phyloP scores from a whole-genome alignment of 2,113 vertebrate genomes.

The Ranitomeya imitator region DNA sequence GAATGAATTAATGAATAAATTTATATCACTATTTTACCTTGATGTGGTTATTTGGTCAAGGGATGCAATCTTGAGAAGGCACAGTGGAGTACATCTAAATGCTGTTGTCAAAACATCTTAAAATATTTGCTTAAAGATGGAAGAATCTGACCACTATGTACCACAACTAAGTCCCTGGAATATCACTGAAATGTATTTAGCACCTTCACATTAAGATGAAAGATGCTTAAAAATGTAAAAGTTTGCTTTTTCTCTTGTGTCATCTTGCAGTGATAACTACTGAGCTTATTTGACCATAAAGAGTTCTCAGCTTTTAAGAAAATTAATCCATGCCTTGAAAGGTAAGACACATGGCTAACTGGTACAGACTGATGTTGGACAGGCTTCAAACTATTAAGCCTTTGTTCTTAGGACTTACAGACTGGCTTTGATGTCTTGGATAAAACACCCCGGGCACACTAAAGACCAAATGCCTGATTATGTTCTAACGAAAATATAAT shows the following conservation, averaged over 20 bases:
- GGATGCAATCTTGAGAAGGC: not conserved
- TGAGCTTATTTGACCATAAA: conserved; percentile 70
- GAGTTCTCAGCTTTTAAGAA: conserved; percentile 69
- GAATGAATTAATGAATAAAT: not conserved
- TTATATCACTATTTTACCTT: not conserved
- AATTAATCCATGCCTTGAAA: conserved; percentile 70
- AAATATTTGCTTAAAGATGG: conserved; percentile 30
- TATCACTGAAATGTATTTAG: conserved; percentile 52
- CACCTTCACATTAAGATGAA: conserved; percentile 59
- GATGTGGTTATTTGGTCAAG: not conserved
- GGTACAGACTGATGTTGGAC: conserved; percentile 73
- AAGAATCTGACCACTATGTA: conserved; percentile 48
- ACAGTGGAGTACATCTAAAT: conserved; percentile 8
- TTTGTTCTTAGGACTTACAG: conserved; percentile 80
- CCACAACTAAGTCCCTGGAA: conserved; percentile 51
- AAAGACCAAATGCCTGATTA: conserved; percentile 82
- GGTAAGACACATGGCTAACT: conserved; percentile 77
- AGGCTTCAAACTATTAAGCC: conserved; percentile 72
- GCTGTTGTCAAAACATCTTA: conserved; percentile 51
- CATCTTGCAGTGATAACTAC: conserved; percentile 64
- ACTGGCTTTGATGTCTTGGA: conserved; percentile 83
- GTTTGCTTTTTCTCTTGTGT: conserved; percentile 64
- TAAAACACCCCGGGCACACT: conserved; percentile 79
- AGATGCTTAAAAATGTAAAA: conserved; percentile 60
- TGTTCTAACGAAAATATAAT: conserved; percentile 82